A percentile compares a stretch with the other conserved stretches of the same genome.
Conservation (phyloP, 1,140 invertebrate genomes). For the Cyrtorhinus lividipennis region DNA sequence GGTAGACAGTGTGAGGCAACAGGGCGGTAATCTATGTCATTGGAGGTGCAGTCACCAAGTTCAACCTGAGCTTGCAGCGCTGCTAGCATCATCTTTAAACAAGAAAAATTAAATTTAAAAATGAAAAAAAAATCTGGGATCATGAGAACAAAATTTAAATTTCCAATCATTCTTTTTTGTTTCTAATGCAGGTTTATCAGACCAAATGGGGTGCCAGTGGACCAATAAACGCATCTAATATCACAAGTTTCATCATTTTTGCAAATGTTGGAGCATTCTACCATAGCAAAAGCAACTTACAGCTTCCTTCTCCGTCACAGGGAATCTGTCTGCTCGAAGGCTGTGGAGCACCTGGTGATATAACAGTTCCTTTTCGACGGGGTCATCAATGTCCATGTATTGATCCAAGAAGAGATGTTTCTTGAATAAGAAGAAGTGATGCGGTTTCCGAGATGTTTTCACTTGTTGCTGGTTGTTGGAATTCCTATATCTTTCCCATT, state of each 20-base stretch:
- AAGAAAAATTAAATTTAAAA: conserved; percentile 4
- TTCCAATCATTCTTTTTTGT: too few relatives aligned
- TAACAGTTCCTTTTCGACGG: conserved; percentile 88
- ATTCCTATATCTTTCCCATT: conserved; percentile 77
- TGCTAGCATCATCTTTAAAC: conserved; percentile 72
- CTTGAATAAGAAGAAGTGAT: conserved; percentile 64
- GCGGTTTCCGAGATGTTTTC: conserved; percentile 29
- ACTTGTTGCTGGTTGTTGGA: conserved; percentile 34
- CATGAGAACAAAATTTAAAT: too few relatives aligned
- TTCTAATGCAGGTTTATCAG: too few relatives aligned
- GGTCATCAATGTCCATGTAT: conserved; percentile 68
- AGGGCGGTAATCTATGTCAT: conserved; percentile 51
- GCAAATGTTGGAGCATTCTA: too few relatives aligned
- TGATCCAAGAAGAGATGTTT: conserved; percentile 85
- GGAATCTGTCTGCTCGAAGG: conserved; percentile 65
- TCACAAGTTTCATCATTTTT: too few relatives aligned
- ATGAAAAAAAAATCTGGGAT: not conserved
- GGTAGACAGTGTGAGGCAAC: conserved; percentile 71
- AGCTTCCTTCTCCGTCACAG: conserved; percentile 27
- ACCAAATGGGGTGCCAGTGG: too few relatives aligned
- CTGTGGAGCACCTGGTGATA: conserved; percentile 89
- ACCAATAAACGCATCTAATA: not conserved
- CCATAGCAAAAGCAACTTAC: conserved; percentile 20
- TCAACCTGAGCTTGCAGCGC: conserved; percentile 87
- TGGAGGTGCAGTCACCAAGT: conserved; percentile 61